Conservation (phyloP, 2,113 vertebrate genomes). For the Oreotrochilus melanogaster region DNA sequence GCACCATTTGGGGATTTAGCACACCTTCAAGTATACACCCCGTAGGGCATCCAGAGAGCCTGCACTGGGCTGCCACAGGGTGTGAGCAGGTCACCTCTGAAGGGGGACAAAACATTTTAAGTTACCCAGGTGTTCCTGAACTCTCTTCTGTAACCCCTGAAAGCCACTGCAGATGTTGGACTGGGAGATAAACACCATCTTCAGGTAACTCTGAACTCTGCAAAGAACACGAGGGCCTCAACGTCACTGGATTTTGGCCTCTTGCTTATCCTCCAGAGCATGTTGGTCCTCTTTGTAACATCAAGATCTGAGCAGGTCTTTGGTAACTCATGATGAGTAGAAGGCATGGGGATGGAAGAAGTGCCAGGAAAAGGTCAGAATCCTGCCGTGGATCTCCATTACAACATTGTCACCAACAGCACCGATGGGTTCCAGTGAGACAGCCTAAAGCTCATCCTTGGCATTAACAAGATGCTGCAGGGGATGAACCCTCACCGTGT, state of each 20-base stretch:
- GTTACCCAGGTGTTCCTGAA: neutral
- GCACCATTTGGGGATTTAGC: neutral
- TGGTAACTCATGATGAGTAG: neutral
- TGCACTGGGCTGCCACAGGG: neutral
- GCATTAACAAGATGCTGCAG: constrained; percentile 70
- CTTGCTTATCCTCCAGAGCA: neutral
- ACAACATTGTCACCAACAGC: neutral
- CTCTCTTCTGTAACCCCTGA: neutral
- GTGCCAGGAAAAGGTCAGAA: neutral
- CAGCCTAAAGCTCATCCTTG: constrained; percentile 84
- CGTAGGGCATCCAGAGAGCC: fast-evolving
- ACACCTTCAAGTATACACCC: neutral
- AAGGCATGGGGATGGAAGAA: neutral
- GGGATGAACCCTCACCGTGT: neutral
- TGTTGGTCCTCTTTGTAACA: neutral
- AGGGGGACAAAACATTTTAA: neutral
- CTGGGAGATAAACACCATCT: neutral
- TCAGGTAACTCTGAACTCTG: neutral
- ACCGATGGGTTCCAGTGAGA: neutral
- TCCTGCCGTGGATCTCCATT: neutral
- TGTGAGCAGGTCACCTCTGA: neutral
- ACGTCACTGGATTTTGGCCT: neutral
- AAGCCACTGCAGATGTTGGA: fast-evolving
- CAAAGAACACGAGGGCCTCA: fast-evolving
- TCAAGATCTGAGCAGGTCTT: constrained; percentile 31